Percentiles rank a stretch among this genome's conserved stretches.
These are phyloP conservation scores for Nyctereutes procyonoides DNA, from an alignment of 2,113 vertebrate genomes.

Conservation along the genomic window DNA sequence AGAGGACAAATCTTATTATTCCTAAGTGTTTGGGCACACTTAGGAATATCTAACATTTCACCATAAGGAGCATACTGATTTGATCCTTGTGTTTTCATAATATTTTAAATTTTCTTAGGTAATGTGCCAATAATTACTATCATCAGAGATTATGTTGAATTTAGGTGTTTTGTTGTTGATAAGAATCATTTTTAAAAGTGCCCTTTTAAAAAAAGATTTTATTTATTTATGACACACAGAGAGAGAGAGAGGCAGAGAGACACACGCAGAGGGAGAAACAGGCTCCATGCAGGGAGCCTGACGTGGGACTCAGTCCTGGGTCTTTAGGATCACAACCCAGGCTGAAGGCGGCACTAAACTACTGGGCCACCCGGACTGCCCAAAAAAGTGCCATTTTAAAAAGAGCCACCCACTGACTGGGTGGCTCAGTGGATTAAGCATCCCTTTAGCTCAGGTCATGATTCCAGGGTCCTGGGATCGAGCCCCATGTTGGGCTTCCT, in stretches of 20 bases:
- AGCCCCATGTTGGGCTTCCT: not conserved
- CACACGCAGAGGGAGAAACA: no score
- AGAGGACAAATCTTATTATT: not conserved
- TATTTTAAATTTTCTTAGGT: conserved; percentile 6
- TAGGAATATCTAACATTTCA: not conserved
- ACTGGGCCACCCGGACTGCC: no score
- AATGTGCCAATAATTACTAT: not conserved
- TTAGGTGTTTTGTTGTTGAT: not conserved
- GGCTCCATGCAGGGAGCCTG: no score
- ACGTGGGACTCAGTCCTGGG: no score
- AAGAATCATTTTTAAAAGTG: not conserved
- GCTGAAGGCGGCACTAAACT: no score
- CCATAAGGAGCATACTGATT: not conserved
- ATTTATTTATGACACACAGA: no score
- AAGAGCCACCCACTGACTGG: no score
- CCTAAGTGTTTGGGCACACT: not conserved
- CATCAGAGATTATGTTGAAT: not conserved
- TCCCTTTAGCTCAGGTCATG: not conserved
- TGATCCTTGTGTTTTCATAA: not conserved
- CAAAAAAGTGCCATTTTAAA: no score
- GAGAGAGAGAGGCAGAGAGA: no score
- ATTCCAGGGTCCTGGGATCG: not conserved
- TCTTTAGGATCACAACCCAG: no score
- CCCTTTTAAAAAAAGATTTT: not conserved
- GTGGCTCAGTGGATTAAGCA: not conserved